phyloP scores from a whole-genome alignment of 2,888 invertebrate genomes.

The Agelastica alni region DNA sequence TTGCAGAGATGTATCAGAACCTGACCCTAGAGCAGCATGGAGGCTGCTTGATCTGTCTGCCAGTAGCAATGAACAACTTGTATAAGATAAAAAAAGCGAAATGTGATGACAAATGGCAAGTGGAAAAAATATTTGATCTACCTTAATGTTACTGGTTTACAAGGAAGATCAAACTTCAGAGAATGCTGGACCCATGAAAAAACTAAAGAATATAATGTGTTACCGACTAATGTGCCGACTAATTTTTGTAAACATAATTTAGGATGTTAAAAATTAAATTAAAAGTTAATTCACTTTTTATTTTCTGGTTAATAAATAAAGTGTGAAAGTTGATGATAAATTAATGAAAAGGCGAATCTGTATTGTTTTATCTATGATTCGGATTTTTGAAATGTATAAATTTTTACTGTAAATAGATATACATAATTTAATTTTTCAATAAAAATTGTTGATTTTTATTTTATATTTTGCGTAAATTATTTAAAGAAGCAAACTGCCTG shows the following conservation, averaged over 20 bases:
- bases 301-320: too few relatives aligned
- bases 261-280: too few relatives aligned
- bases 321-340: too few relatives aligned
- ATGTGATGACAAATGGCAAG: conserved; percentile 7
- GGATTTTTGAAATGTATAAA: conserved; percentile 29
- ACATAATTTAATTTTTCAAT: conserved; percentile 34
- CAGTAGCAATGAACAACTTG: conserved; percentile 82
- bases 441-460: conserved; percentile 30
- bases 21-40: conserved; percentile 97
- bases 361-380: conserved; percentile 31
- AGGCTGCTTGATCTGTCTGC: conserved; percentile 88
- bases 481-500: too few relatives aligned
- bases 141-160: conserved; percentile 40
- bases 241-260: too few relatives aligned
- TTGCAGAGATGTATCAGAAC: conserved; percentile 91
- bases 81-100: conserved; percentile 58
- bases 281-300: too few relatives aligned
- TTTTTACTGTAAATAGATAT: conserved; percentile 30
- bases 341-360: conserved; percentile 22
- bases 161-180: conserved; percentile 32
- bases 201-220: too few relatives aligned
- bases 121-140: conserved; percentile 30
- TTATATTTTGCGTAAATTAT: too few relatives aligned
- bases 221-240: too few relatives aligned
- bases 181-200: neutral